Base-by-base conservation (phyloP, 2,113 vertebrate genomes). In the Mandrillus leucophaeus region DNA sequence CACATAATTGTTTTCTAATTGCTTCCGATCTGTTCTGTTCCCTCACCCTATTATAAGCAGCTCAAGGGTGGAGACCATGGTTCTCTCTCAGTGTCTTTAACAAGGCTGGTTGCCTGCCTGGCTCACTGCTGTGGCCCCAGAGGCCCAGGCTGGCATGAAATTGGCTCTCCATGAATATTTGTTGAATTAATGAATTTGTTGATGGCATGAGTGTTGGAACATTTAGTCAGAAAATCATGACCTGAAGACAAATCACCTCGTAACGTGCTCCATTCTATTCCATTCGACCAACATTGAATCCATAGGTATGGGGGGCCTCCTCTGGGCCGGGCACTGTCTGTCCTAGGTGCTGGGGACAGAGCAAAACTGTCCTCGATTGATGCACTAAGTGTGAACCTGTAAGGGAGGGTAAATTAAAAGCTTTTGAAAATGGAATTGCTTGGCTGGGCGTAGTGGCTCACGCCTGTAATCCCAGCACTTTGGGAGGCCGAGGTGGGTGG, bases 1-100 rank as follows among this genome's bases (percentile, higher is more conserved):
- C 89, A 90, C 89, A 95, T 98, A 84, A 93, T 96, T 98, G 95
- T 98, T 97, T 97, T 87, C 92, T 98, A 94, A 97, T 97, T 98
- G 93, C 93, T 83, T 91, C 89, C 5, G 55, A 75, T 97, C 85
- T 98, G 52, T 87, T 93, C 86, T 64, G 94, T 94, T 97, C 91
- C 93, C 96, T 95, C 48, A 57, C 88, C 81, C 91, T 95, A 88
- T 96, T 94, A 95, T 87, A 90, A 84, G 43, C 96, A 88, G 72
- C 96, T 95, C 93, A 45, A 90, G 95, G 88, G 93, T 95, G 40
- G 92, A 93, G 88, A 66, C 50, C 45, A 1, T 0, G 57, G 38
- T 45, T 93, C 43, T 66, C 70, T 88, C 55, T 11, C n/a, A 23
- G 45, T 18, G 66, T 61, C 72, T 88, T 90, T 94, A 85, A 88